Conservation (phyloP, 2,888 invertebrate species). For the Polydrusus tereticollis region DNA sequence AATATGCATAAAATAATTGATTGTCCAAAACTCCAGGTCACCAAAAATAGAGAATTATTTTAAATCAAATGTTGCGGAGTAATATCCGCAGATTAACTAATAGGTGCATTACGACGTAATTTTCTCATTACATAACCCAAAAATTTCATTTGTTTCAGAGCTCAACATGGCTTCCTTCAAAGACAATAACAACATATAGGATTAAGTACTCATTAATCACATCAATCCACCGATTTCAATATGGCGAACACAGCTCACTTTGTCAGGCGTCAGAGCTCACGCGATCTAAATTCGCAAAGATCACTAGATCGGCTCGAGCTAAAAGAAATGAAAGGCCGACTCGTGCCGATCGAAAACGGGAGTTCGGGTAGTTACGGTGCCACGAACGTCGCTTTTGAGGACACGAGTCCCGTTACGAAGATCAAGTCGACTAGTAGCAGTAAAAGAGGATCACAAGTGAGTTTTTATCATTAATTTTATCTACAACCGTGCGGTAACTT, state of each 20-base stretch:
- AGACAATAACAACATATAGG: conserved; percentile 52
- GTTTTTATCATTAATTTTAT: too few relatives aligned
- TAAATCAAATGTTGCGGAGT: too few relatives aligned
- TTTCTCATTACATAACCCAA: too few relatives aligned
- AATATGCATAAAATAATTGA: too few relatives aligned
- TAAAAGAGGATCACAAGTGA: conserved; percentile 67
- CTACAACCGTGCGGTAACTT: too few relatives aligned
- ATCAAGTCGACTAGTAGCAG: conserved; percentile 68
- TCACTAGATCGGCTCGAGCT: conserved; percentile 89
- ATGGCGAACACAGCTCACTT: conserved; percentile 95
- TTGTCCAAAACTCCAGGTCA: too few relatives aligned
- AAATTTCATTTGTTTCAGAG: conserved; percentile 43
- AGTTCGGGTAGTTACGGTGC: conserved; percentile 79
- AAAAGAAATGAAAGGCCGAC: conserved; percentile 84
- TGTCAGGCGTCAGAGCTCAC: conserved; percentile 88
- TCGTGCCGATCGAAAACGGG: conserved; percentile 75
- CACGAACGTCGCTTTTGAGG: conserved; percentile 86
- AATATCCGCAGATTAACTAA: too few relatives aligned
- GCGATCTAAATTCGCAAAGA: conserved; percentile 84
- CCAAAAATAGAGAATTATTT: too few relatives aligned
- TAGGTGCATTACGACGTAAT: too few relatives aligned
- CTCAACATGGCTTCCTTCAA: conserved; percentile 49
- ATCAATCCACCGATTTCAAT: conserved; percentile 32
- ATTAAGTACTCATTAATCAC: neutral
- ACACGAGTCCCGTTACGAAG: conserved; percentile 71